These are phyloP conservation scores for Nesospiza acunhae DNA, from an alignment of 2,113 vertebrate species.

Conservation along the genomic window DNA sequence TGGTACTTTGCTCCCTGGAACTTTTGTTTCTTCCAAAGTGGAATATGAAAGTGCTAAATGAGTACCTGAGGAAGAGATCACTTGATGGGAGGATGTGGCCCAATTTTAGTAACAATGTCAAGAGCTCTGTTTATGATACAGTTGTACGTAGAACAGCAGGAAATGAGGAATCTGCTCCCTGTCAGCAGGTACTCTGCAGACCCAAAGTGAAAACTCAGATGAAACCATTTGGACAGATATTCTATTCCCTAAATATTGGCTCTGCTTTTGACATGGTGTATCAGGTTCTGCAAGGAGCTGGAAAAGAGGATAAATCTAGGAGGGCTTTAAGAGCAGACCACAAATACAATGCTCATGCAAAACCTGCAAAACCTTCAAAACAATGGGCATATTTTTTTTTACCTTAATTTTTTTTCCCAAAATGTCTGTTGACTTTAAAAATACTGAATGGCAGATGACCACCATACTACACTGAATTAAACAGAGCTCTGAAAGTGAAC, in stretches of 20 bases:
- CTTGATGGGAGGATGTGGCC: background rate
- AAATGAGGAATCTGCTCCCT: slow-evolving; percentile 41
- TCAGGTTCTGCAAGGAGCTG: background rate
- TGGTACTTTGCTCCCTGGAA: background rate
- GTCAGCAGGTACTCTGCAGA: slow-evolving; percentile 8
- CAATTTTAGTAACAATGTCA: background rate
- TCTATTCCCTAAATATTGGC: background rate
- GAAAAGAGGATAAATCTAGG: background rate
- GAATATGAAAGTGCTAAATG: background rate
- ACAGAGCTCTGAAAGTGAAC: background rate
- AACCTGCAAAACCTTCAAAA: background rate
- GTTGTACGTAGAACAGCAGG: slow-evolving; percentile 14
- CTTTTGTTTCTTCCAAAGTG: background rate
- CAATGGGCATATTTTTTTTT: background rate
- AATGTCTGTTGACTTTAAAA: background rate
- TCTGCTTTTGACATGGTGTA: slow-evolving; percentile 28
- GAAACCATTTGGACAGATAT: background rate
- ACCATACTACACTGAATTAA: background rate
- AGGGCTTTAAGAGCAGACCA: background rate
- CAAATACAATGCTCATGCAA: background rate
- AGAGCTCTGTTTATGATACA: background rate
- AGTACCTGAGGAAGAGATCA: background rate
- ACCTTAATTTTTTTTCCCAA: background rate
- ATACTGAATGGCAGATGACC: background rate
- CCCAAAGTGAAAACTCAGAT: background rate